These are phyloP conservation scores for Pelvicachromis taeniatus DNA, from an alignment of 2,113 vertebrate species.

Conservation along the genomic window DNA sequence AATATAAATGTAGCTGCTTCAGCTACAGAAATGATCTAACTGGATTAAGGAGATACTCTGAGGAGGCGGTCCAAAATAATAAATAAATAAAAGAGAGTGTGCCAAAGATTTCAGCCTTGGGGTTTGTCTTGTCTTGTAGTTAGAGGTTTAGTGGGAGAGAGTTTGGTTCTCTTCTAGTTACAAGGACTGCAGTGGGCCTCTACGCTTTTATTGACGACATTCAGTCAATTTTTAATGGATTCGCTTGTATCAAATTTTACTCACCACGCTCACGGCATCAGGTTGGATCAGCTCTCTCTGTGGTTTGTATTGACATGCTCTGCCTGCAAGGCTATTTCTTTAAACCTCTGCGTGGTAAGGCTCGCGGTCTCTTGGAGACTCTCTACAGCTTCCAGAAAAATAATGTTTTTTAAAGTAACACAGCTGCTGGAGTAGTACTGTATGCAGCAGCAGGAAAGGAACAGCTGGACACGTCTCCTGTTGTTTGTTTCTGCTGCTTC, in stretches of 20 bases:
- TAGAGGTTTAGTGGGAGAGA: neutral
- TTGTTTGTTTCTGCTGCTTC: neutral
- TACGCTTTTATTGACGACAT: conserved; percentile 37
- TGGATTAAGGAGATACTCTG: neutral
- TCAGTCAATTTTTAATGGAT: conserved; percentile 54
- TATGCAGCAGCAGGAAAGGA: neutral
- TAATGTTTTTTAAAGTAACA: neutral
- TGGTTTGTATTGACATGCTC: conserved; percentile 31
- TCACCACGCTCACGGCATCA: conserved; percentile 36
- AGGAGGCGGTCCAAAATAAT: neutral
- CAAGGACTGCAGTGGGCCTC: neutral
- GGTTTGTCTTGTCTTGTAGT: neutral
- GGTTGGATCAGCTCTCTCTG: conserved; percentile 47
- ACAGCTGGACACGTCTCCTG: neutral
- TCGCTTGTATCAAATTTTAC: conserved; percentile 57
- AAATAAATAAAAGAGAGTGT: neutral
- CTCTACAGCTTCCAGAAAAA: neutral
- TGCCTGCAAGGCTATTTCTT: conserved; percentile 24
- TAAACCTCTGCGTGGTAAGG: neutral
- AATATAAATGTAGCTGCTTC: neutral
- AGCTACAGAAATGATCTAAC: neutral
- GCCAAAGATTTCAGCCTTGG: neutral
- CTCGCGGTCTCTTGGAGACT: neutral
- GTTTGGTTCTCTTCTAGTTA: neutral
- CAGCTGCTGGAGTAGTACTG: neutral